Conservation (phyloP, 2,888 invertebrate genomes). For the Coleophora deauratella region DNA sequence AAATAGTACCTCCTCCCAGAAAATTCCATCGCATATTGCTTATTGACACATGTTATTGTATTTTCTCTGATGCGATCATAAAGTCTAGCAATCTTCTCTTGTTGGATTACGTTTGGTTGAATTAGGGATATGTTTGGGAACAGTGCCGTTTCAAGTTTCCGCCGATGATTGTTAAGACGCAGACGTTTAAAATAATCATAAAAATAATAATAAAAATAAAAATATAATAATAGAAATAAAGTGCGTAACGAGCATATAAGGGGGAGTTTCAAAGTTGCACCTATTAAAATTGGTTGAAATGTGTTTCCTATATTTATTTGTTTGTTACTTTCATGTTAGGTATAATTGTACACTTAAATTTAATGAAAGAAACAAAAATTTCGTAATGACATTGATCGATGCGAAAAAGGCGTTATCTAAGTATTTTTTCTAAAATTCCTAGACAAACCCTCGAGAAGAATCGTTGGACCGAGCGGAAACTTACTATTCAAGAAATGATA, state of each 20-base stretch:
- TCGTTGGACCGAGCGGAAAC: constrained; percentile 50
- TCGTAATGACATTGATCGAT: constrained; percentile 61
- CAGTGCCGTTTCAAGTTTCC: constrained; percentile 1
- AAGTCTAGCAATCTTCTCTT: constrained; percentile 51
- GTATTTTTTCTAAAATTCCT: constrained; percentile 60
- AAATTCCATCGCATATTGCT: constrained; percentile 38
- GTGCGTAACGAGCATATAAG: no score
- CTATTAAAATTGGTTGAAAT: no score
- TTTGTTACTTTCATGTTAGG: no score
- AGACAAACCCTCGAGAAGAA: constrained; percentile 40
- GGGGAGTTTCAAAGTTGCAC: no score
- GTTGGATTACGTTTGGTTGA: constrained; percentile 40
- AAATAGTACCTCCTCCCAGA: constrained; percentile 32
- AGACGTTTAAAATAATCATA: no score
- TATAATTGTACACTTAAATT: no score
- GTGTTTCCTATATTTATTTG: no score
- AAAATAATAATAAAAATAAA: no score
- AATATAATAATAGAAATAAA: no score
- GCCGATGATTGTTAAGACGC: no score
- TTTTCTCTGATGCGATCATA: constrained; percentile 49
- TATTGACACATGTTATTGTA: constrained; percentile 61
- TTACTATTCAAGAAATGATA: constrained; percentile 60
- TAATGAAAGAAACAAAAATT: no score
- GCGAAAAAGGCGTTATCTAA: constrained; percentile 41
- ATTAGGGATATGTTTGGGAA: constrained; percentile 29